These are phyloP conservation scores for Drosophila eugracilis DNA, from an alignment of 1,140 invertebrate species.

Conservation along the genomic window DNA sequence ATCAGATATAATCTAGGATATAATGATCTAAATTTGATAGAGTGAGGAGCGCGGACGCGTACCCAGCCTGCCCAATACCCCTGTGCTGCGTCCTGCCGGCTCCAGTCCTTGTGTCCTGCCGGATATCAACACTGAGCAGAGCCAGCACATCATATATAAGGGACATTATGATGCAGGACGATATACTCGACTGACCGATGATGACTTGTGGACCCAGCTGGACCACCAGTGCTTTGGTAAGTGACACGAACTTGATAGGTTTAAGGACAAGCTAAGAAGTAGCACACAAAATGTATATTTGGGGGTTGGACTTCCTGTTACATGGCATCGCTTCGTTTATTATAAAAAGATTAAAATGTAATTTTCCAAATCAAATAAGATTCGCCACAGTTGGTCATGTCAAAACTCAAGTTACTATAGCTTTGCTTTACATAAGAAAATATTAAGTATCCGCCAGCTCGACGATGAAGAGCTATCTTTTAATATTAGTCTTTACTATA, in stretches of 20 bases:
- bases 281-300: too few relatives aligned
- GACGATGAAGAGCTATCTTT: neutral
- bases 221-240: slow-evolving; percentile 84
- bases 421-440: neutral
- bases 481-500: neutral
- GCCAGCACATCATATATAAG: slow-evolving; percentile 88
- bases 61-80: slow-evolving; percentile 88
- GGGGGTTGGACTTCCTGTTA: too few relatives aligned
- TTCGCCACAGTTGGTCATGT: neutral
- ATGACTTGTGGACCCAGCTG: slow-evolving; percentile 90
- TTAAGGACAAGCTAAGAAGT: too few relatives aligned
- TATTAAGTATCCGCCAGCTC: neutral
- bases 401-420: neutral
- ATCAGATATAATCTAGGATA: too few relatives aligned
- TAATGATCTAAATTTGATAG: too few relatives aligned
- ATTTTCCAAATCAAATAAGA: neutral
- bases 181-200: slow-evolving; percentile 92
- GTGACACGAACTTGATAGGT: neutral
- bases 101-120: slow-evolving; percentile 88
- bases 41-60: slow-evolving; percentile 92
- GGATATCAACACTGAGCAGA: slow-evolving; percentile 88
- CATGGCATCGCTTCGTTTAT: too few relatives aligned
- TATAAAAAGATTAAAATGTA: neutral
- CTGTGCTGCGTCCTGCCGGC: slow-evolving; percentile 88
- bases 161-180: slow-evolving; percentile 89